phyloP scores from a whole-genome alignment of 2,888 invertebrate species.

The Portevinia maculata region DNA sequence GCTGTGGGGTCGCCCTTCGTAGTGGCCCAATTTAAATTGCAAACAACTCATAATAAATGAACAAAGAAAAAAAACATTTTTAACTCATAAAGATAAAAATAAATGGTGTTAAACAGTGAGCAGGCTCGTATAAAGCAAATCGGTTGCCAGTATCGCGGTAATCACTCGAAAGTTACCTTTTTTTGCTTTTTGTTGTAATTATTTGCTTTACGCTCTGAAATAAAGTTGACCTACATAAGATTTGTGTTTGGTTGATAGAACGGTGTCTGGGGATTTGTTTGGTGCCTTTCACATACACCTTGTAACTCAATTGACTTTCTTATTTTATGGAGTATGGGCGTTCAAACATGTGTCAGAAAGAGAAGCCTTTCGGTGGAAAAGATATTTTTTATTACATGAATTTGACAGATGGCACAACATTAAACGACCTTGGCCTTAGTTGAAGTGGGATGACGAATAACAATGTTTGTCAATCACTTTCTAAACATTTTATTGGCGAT shows the following conservation, averaged over 20 bases:
- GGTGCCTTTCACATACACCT: slow-evolving; percentile 13
- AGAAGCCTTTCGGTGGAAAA: background rate
- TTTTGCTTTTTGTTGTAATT: background rate
- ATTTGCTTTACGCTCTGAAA: slow-evolving; percentile 26
- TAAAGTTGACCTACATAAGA: slow-evolving; percentile 53
- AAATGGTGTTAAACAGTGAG: slow-evolving; percentile 57
- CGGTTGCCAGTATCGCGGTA: slow-evolving; percentile 23
- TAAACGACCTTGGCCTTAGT: background rate
- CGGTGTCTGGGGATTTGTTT: slow-evolving; percentile 22
- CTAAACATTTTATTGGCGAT: too few relatives aligned
- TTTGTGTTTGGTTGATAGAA: slow-evolving; percentile 36
- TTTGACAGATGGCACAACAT: background rate
- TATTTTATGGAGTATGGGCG: background rate
- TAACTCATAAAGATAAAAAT: slow-evolving; percentile 55
- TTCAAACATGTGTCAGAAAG: background rate
- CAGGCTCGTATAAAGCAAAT: slow-evolving; percentile 51
- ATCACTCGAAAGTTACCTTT: slow-evolving; percentile 39
- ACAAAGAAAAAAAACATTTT: slow-evolving; percentile 4
- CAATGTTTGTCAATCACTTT: too few relatives aligned
- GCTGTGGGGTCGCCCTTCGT: slow-evolving; percentile 23
- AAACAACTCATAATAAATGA: slow-evolving; percentile 44
- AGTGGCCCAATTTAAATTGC: slow-evolving; percentile 60
- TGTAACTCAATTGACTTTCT: slow-evolving; percentile 6
- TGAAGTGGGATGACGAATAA: too few relatives aligned
- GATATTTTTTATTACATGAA: background rate